Evolutionary conservation across 2,113 vertebrate genomes (phyloP).

Genomic region (Salvelinus fontinalis): DNA sequence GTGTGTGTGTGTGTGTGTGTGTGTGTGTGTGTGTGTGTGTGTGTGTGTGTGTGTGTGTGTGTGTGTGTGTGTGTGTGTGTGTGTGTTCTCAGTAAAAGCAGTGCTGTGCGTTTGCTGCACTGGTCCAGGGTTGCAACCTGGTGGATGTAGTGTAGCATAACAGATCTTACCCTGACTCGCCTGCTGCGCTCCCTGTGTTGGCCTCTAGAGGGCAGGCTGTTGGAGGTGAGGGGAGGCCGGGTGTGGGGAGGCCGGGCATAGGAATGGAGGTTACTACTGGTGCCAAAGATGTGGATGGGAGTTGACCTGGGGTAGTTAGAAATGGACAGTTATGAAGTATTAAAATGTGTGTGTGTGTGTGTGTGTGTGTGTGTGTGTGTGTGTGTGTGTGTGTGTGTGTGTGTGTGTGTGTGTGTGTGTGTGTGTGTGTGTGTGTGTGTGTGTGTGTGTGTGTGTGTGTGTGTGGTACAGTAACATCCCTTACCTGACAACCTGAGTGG

Average conservation of each 20-base stretch:
- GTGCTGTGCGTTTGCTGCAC: too few relatives aligned
- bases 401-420: slow-evolving; percentile 4
- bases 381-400: neutral
- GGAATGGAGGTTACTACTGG: slow-evolving; percentile 96
- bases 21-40: too few relatives aligned
- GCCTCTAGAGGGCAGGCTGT: slow-evolving; percentile 75
- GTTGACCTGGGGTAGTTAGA: slow-evolving; percentile 76
- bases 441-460: neutral
- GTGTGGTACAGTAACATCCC: slow-evolving; percentile 3
- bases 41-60: too few relatives aligned
- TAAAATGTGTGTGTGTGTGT: neutral
- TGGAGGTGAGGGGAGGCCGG: slow-evolving; percentile 77
- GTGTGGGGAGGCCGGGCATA: slow-evolving; percentile 96
- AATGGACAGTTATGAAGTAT: neutral
- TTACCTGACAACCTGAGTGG: slow-evolving; percentile 80
- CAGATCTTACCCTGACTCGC: slow-evolving; percentile 63
- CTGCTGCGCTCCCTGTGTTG: slow-evolving; percentile 75
- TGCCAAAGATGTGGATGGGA: slow-evolving; percentile 85
- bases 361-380: slow-evolving; percentile 2
- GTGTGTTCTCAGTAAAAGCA: too few relatives aligned
- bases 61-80: too few relatives aligned
- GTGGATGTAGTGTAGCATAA: too few relatives aligned
- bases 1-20: too few relatives aligned
- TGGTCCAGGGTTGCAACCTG: too few relatives aligned
- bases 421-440: neutral